Base-by-base conservation (phyloP, 1,140 invertebrate genomes). In the Heliconius nattereri region DNA sequence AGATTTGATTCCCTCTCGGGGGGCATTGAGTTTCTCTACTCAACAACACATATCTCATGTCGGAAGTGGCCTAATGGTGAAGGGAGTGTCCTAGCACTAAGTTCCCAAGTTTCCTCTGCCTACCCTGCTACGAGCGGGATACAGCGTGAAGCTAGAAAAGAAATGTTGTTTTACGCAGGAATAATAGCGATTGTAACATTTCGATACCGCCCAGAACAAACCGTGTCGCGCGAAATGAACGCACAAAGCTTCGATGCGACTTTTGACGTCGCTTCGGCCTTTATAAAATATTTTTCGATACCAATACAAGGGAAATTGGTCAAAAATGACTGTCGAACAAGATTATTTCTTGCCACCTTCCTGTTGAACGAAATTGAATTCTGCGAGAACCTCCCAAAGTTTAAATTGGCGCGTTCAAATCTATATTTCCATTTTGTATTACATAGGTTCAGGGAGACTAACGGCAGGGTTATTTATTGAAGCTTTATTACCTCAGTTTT, bases 281-380 rank as follows among this genome's bases (percentile, higher is more conserved):
- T n/a, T 37, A 72, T 72, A n/a, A 66, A 66, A 66, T 66, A 66
- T 66, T 66, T 66, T 66, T 66, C 60, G 60, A 90, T 89, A 87
- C 82, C 85, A 45, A 45, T 45, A 45, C 40, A 78, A 85, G 82
- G 85, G 85, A 91, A 91, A 90, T 92, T 90, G 89, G 89, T 91
- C 90, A 90, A 92, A 92, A 91, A 91, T 90, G 88, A 91, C 86
- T 90, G 81, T 75, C 81, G 82, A 89, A 91, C 88, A 83, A 89
- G 87, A 89, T 92, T 92, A 92, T 88, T 87, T 86, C 78, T 78
- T 82, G 78, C 80, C 78, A 71, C 49, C 49, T 20, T 19, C 35
- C 54, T 11, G 26, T 13, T 76, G 79, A 23, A 32, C 72, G 37
- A 87, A 81, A 82, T 78, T 66, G 7, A 40, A 57, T 77, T 83